Base-by-base conservation (phyloP, 2,888 invertebrate genomes). In the Ceramica pisi region DNA sequence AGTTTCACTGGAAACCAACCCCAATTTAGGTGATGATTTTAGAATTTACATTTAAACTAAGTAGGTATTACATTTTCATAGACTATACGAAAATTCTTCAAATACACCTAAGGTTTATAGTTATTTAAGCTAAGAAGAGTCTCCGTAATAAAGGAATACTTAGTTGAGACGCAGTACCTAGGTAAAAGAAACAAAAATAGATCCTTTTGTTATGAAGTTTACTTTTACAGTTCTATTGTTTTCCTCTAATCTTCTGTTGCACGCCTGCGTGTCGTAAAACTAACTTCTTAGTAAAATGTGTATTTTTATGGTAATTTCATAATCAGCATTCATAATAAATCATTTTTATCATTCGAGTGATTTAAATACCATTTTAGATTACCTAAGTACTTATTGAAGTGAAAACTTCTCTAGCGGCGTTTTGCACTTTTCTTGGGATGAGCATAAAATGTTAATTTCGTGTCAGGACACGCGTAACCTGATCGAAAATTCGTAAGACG, bases 201-300 rank as follows among this genome's bases (percentile, higher is more conserved):
- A 48, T 38, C 23, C 10, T 63, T 48, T 67, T 71, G 46, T 50
- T 1, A 41, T 4, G 16, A 31, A 31, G 44, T 53, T 48, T 41
- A 23, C 44, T 57, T 35, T 23, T 46, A 7, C 21, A 57, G 14
- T 53, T 50, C 61, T 19, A 57, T 78, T 71, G 78, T 79, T 64
- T 78, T 35, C 8, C 16, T 21, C 19, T 88, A 88, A 89, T 88
- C 88, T 75, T 19, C 72, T 71, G 87, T 90, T 89, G 91, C 90
- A 92, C 91, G 92, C 92, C 92, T 92, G 91, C 89, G 82, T 71
- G 86, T 87, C 80, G 71, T 91, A 90, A 91, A 90, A 85, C 60
- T 78, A 79, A 80, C 71, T 76, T 69, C 73, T 74, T 83, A 67
- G 78, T 63, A 23, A 41, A 57, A 35, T 61, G 10, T 35, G 9